Conservation (phyloP, 2,797 vertebrate species). For the Lacerta bilineata region DNA sequence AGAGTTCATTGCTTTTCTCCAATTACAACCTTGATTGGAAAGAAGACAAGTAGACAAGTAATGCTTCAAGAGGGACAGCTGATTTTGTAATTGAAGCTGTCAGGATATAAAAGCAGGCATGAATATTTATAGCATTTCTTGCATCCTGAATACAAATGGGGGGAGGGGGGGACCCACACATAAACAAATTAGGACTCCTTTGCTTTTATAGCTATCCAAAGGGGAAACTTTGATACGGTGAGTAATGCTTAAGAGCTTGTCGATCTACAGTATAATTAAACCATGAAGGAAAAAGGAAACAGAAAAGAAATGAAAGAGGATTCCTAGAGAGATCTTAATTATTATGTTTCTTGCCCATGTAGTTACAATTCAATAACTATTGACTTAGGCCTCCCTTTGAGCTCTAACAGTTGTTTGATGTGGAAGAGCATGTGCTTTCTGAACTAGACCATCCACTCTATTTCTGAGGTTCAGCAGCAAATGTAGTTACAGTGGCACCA, state of each 20-base stretch:
- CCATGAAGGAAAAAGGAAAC: slow-evolving; percentile 15
- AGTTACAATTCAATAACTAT: slow-evolving; percentile 34
- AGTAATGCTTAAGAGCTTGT: slow-evolving; percentile 43
- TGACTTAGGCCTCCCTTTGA: background rate
- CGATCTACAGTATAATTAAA: slow-evolving; percentile 19
- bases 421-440: slow-evolving; percentile 11
- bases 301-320: background rate
- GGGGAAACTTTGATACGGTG: slow-evolving; percentile 47
- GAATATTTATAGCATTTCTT: slow-evolving; percentile 53
- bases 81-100: slow-evolving; percentile 19
- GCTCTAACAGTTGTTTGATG: slow-evolving; percentile 8
- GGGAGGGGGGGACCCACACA: rapidly evolving
- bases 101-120: slow-evolving; percentile 31
- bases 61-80: slow-evolving; percentile 46
- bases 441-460: background rate
- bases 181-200: slow-evolving; percentile 37
- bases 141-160: slow-evolving; percentile 40
- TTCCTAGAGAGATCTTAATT: slow-evolving; percentile 36
- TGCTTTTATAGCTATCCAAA: slow-evolving; percentile 44
- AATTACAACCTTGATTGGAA: slow-evolving; percentile 35
- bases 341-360: slow-evolving; percentile 19
- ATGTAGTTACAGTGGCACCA: background rate
- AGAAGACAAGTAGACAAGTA: slow-evolving; percentile 32
- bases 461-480: background rate
- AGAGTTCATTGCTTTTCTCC: slow-evolving; percentile 46